phyloP scores from a whole-genome alignment of 2,888 invertebrate genomes.

The Vanessa cardui region DNA sequence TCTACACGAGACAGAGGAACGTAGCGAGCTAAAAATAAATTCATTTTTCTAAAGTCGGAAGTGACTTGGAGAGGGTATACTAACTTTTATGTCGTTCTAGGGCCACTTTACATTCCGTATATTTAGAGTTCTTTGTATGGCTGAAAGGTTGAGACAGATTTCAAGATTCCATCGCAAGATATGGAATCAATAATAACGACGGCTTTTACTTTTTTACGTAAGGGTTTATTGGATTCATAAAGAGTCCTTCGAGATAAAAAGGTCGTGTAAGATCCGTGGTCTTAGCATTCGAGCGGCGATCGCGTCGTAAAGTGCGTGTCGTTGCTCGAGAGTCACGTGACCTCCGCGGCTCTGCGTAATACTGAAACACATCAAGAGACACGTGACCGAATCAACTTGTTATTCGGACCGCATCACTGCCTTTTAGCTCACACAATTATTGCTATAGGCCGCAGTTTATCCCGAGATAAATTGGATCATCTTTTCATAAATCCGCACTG shows the following conservation, averaged over 20 bases:
- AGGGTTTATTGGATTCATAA: no score
- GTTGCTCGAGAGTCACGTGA: background rate
- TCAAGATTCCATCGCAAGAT: background rate
- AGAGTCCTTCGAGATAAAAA: no score
- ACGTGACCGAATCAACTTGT: constrained; percentile 10
- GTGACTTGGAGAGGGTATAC: background rate
- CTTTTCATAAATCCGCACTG: background rate
- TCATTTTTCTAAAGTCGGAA: background rate
- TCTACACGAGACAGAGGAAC: background rate
- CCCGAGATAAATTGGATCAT: background rate
- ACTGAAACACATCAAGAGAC: background rate
- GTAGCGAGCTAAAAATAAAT: constrained; percentile 1
- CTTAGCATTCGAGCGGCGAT: constrained; percentile 1
- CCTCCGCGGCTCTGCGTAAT: background rate
- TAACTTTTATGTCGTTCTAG: background rate
- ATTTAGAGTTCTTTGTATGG: constrained; percentile 4
- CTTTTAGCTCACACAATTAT: constrained; percentile 9
- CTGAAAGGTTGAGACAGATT: background rate
- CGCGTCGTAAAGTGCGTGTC: constrained; percentile 12
- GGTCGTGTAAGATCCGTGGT: no score
- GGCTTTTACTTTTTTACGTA: no score
- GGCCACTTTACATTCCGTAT: background rate
- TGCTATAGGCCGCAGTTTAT: background rate
- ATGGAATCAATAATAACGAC: no score
- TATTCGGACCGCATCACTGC: background rate